A percentile compares a stretch with the other conserved stretches of the same genome.
These are phyloP conservation scores for Phaonia tiefii DNA, from an alignment of 2,888 invertebrate species.

Conservation along the genomic window DNA sequence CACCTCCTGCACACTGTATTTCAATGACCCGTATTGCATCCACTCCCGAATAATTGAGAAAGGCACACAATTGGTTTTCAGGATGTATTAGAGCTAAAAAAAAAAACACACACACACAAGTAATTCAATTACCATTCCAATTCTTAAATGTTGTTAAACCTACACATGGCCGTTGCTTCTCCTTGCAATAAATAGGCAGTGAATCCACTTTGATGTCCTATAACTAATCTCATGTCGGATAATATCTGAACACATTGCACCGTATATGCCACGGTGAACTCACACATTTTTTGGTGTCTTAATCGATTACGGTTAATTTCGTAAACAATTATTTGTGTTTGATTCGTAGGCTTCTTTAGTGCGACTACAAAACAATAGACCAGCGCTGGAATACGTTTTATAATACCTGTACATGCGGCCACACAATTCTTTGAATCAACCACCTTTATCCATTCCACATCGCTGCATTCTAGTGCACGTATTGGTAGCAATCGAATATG, in stretches of 20 bases:
- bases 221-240: slow-evolving; percentile 90
- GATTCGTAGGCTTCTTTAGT: slow-evolving; percentile 93
- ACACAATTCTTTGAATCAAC: slow-evolving; percentile 93
- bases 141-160: slow-evolving; percentile 73
- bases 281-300: slow-evolving; percentile 92
- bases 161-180: slow-evolving; percentile 88
- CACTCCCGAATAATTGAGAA: slow-evolving; percentile 92
- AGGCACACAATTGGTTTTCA: slow-evolving; percentile 93
- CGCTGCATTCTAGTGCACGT: slow-evolving; percentile 96
- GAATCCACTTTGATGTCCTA: slow-evolving; percentile 96
- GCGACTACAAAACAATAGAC: slow-evolving; percentile 94
- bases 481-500: slow-evolving; percentile 96
- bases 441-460: slow-evolving; percentile 97
- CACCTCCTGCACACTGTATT: slow-evolving; percentile 82
- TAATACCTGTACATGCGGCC: slow-evolving; percentile 88
- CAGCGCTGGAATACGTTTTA: slow-evolving; percentile 82
- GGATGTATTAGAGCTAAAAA: slow-evolving; percentile 92
- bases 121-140: no score
- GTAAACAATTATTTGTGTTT: slow-evolving; percentile 92
- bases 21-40: slow-evolving; percentile 90
- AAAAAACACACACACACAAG: no score
- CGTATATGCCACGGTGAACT: slow-evolving; percentile 91
- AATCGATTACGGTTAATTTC: slow-evolving; percentile 95
- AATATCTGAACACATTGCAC: slow-evolving; percentile 91
- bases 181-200: slow-evolving; percentile 94